phyloP scores from a whole-genome alignment of 2,113 vertebrate genomes.

The Sander lucioperca region DNA sequence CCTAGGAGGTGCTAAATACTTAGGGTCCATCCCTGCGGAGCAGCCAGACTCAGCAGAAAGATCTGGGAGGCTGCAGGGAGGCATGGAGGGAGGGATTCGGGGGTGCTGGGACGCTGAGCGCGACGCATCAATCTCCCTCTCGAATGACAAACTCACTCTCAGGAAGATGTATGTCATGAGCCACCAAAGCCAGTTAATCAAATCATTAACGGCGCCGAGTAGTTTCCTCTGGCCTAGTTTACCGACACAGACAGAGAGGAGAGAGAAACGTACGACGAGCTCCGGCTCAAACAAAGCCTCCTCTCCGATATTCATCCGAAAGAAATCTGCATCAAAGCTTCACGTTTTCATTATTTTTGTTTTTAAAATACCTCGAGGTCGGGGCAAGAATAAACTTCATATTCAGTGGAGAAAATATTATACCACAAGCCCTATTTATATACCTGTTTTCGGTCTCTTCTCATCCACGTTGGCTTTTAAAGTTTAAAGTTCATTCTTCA shows the following conservation, averaged over 20 bases:
- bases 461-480: too few relatives aligned
- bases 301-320: not conserved
- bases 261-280: not conserved
- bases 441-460: too few relatives aligned
- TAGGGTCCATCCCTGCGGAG: conserved; percentile 48
- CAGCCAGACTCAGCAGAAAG: conserved; percentile 72
- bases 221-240: conserved; percentile 74
- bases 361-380: not conserved
- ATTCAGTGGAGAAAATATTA: too few relatives aligned
- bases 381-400: too few relatives aligned
- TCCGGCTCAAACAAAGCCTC: not conserved
- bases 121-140: conserved; percentile 79
- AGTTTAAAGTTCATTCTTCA: too few relatives aligned
- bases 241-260: conserved; percentile 30
- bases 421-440: too few relatives aligned
- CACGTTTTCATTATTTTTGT: not conserved
- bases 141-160: conserved; percentile 76
- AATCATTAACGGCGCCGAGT: conserved; percentile 74
- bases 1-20: conserved; percentile 64
- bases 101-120: conserved; percentile 27
- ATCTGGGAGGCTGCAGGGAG: conserved; percentile 31
- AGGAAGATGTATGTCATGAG: conserved; percentile 81
- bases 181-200: conserved; percentile 80
- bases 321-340: not conserved
- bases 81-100: not conserved